Evolutionary conservation across 2,797 vertebrate species (phyloP), one percentile per base, ranked within the genome.

Genomic region (Paratrypauchen microcephalus): DNA sequence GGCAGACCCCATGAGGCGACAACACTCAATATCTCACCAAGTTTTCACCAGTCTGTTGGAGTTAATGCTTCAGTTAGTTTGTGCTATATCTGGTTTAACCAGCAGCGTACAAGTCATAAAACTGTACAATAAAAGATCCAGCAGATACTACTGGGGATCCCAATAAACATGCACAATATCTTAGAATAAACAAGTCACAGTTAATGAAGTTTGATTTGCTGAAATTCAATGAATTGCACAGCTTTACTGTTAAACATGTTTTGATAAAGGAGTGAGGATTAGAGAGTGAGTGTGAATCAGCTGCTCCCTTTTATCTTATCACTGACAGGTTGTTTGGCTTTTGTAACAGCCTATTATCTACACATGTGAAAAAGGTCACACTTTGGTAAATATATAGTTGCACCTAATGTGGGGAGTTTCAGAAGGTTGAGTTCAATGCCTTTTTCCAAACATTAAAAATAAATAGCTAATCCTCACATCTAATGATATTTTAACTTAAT

Each of bases 11-110:
- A 84, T n/a, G 28, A 87, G 82, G 86, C 91, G 85, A 73, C 80
- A 85, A 89, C 92, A 92, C 91, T 93, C 92, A 80, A 94, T 94
- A 94, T 89, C 90, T 85, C 86, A 84, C 85, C 73, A 74, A 86
- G 78, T 83, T 84, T 80, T 81, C 78, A 74, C 64, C 48, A 58
- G 92, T 92, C 91, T 78, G 89, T 87, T 88, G 65, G 45, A 26
- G 68, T 80, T 84, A 79, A 85, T 82, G 85, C 91, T 88, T 86
- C 66, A 52, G 60, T 75, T 70, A 73, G 69, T 74, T 23, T 77
- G 69, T 57, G 69, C 50, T 15, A 50, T 39, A 77, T 83, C 69
- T 77, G 58, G 70, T 69, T 80, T 81, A 70, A 70, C 73, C 63
- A 71, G 69, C 66, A 79, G 24, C 66, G 67, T 50, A 26, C 56